A percentile compares a stretch with the other conserved stretches of the same genome.
Conservation (phyloP, 2,888 invertebrate species). For the Drosophila colorata region DNA sequence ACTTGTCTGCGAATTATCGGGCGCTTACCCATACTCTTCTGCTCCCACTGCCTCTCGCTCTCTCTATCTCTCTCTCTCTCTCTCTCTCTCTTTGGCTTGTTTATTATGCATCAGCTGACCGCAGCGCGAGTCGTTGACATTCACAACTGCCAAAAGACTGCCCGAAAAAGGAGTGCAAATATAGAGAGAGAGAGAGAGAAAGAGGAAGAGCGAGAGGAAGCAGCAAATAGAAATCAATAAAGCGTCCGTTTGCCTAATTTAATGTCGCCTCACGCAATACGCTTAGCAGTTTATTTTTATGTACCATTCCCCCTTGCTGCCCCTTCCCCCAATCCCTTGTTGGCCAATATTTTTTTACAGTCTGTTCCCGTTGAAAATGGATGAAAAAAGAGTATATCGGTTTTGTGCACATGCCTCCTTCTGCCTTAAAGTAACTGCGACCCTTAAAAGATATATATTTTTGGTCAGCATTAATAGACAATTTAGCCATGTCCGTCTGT, state of each 20-base stretch:
- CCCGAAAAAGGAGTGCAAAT: constrained; percentile 40
- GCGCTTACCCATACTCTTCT: not conserved
- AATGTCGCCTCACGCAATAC: constrained; percentile 68
- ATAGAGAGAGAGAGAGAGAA: constrained; percentile 2
- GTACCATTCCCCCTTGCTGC: constrained; percentile 14
- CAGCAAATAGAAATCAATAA: constrained; percentile 67
- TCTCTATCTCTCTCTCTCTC: not conserved
- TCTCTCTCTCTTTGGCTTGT: constrained; percentile 37
- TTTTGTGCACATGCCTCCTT: not conserved
- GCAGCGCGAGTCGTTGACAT: constrained; percentile 78
- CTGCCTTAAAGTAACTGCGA: not conserved
- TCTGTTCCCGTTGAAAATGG: not conserved
- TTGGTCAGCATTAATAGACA: not conserved
- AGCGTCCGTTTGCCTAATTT: constrained; percentile 52
- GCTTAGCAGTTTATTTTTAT: constrained; percentile 50
- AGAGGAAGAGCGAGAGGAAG: constrained; percentile 16
- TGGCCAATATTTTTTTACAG: constrained; percentile 5
- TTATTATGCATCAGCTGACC: constrained; percentile 75
- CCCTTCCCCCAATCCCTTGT: constrained; percentile 8
- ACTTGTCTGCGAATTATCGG: constrained; percentile 38
- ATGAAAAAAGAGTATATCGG: not conserved
- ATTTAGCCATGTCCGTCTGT: too few relatives aligned
- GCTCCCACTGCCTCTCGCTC: not conserved
- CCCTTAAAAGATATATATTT: not conserved
- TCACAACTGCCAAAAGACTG: constrained; percentile 46